Conservation (phyloP, 1,140 invertebrate species). For the Drosophila novamexicana region DNA sequence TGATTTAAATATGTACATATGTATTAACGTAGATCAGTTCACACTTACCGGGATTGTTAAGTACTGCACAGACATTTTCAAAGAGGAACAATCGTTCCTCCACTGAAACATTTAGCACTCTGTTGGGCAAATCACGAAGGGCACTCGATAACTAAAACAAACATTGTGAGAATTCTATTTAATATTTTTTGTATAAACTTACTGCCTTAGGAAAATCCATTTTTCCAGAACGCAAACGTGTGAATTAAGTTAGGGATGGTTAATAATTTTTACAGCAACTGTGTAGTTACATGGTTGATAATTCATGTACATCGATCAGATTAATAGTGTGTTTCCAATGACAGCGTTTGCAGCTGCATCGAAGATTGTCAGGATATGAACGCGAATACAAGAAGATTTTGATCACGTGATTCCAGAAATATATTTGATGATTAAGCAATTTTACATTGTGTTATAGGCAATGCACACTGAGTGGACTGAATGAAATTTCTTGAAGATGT, state of each 20-base stretch:
- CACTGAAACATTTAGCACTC: constrained; percentile 90
- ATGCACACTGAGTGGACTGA: too few species aligned
- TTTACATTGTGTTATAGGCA: too few species aligned
- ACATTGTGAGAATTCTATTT: background rate
- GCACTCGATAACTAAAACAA: constrained; percentile 85
- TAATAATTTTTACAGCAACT: background rate
- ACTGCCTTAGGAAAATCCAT: constrained; percentile 50
- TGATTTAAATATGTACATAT: background rate
- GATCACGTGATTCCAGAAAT: too few species aligned
- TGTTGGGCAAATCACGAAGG: constrained; percentile 91
- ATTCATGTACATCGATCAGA: background rate
- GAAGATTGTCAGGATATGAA: too few species aligned
- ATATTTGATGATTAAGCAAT: too few species aligned
- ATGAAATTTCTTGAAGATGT: too few species aligned
- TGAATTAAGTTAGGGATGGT: constrained; percentile 14
- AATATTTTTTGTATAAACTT: background rate
- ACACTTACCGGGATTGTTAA: constrained; percentile 89
- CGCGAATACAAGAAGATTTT: too few species aligned
- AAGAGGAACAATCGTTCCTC: constrained; percentile 90
- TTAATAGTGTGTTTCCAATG: too few species aligned
- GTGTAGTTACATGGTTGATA: background rate
- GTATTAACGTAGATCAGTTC: background rate
- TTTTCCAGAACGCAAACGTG: constrained; percentile 46
- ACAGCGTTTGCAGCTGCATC: too few species aligned
- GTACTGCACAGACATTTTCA: constrained; percentile 89